A percentile compares a stretch with the other conserved stretches of the same genome.
Evolutionary conservation across 2,113 vertebrate species (phyloP).

Genomic region (Gymnarchus niloticus): DNA sequence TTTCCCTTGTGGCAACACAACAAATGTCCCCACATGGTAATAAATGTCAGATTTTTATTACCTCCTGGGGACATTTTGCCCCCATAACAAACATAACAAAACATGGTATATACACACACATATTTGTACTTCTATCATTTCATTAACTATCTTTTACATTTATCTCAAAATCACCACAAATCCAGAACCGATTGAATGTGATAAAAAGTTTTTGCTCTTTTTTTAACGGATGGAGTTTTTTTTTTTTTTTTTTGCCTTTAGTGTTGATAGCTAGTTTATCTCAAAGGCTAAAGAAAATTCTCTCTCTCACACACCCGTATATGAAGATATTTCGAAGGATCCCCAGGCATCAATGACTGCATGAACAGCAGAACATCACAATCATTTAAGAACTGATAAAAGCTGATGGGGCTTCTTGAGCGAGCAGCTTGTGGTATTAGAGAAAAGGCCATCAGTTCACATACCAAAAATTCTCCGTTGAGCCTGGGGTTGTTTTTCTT

Average conservation of each 20-base stretch:
- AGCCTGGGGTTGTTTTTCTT: conserved; percentile 5
- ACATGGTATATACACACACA: background rate
- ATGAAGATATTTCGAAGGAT: background rate
- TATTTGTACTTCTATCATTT: background rate
- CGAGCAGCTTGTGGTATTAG: background rate
- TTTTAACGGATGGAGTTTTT: background rate
- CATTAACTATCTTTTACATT: background rate
- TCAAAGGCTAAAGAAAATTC: background rate
- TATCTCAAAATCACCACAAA: background rate
- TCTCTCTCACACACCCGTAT: background rate
- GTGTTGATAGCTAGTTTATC: too few species aligned
- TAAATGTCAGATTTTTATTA: too few species aligned
- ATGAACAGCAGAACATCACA: background rate
- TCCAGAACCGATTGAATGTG: background rate
- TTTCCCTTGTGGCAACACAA: too few species aligned
- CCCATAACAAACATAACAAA: too few species aligned
- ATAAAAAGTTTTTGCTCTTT: background rate
- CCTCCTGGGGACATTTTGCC: too few species aligned
- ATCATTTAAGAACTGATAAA: background rate
- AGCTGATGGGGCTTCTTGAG: background rate
- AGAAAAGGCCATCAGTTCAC: background rate
- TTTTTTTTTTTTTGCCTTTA: too few species aligned
- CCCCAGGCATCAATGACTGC: background rate
- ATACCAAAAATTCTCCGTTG: background rate
- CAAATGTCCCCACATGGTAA: too few species aligned